Evolutionary conservation across 2,888 invertebrate species (phyloP), one percentile per base, ranked within the genome.

Genomic region (Drosophila melanosoma): DNA sequence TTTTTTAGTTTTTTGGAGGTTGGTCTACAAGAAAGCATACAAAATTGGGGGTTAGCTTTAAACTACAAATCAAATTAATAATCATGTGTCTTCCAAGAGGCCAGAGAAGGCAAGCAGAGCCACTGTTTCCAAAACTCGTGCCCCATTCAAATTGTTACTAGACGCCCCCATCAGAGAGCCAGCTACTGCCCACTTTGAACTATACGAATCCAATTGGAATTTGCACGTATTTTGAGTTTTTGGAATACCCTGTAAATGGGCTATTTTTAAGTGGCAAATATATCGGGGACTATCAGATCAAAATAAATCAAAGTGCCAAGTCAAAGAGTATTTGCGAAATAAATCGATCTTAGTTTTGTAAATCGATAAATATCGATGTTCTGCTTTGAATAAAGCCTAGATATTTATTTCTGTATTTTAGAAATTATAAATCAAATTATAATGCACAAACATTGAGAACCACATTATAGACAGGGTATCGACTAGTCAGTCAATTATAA

Each of bases 51-150:
- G 3, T 58, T 29, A 33, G 65, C 57, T 38, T 73, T 76, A 75
- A 68, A 56, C 87, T 68, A 87, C 87, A 89, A 86, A 89, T 86
- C 86, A 89, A 86, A 85, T 86, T 79, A 88, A 89, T 86, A 86
- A 89, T 89, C 90, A 89, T 83, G 76, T 88, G 86, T 82, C 88
- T 87, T 48, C 63, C 45, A 6, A n/a, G 48, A 40, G 56, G 61
- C 23, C 36, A 45, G 40, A n/a, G 63, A 2, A 2, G 45, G 45
- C 23, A 15, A 8, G 45, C 45, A 45, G 45, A 23, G 23, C 15
- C 15, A 23, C 58, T 64, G 68, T 60, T 60, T 35, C 71, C 52
- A 54, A 61, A 77, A 69, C 75, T 88, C 76, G 87, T 89, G 89
- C 79, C 63, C 68, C 82, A 79, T 79, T 65, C 79, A 83, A 88